These are phyloP conservation scores for Rhinoraja longicauda DNA, from an alignment of 2,797 vertebrate genomes.

Conservation along the genomic window DNA sequence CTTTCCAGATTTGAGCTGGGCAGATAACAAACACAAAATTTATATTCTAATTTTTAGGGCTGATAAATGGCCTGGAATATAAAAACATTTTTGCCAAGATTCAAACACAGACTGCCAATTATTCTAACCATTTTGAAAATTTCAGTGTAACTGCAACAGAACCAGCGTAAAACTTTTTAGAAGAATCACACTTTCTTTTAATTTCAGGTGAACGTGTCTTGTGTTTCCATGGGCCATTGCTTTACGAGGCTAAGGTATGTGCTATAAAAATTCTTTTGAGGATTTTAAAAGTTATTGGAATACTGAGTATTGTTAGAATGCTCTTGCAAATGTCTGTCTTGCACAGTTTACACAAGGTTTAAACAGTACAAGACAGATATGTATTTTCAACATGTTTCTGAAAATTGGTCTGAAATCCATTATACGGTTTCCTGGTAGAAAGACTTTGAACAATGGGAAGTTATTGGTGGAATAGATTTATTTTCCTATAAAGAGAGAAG, in stretches of 20 bases:
- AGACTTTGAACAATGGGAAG: not conserved
- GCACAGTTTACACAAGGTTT: too few relatives aligned
- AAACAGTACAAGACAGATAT: too few relatives aligned
- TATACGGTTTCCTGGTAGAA: not conserved
- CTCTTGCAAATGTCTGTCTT: not conserved
- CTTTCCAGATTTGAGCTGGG: not conserved
- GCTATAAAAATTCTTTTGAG: not conserved
- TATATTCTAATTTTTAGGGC: not conserved
- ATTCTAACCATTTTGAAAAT: not conserved
- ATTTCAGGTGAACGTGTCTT: constrained; percentile 91
- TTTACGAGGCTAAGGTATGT: constrained; percentile 97
- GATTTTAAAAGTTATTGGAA: not conserved
- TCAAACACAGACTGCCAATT: not conserved
- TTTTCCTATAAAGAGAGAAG: not conserved
- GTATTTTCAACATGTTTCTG: not conserved
- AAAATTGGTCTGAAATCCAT: not conserved
- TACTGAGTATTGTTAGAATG: not conserved
- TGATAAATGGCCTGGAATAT: not conserved
- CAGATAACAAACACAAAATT: not conserved
- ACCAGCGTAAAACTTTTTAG: not conserved
- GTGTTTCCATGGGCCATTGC: constrained; percentile 98
- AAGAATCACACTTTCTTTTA: constrained; percentile 30
- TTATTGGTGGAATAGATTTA: not conserved
- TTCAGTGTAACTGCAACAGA: not conserved
- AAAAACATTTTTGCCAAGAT: not conserved